Conservation (phyloP, 2,888 invertebrate species). For the Plagiodera versicolora region DNA sequence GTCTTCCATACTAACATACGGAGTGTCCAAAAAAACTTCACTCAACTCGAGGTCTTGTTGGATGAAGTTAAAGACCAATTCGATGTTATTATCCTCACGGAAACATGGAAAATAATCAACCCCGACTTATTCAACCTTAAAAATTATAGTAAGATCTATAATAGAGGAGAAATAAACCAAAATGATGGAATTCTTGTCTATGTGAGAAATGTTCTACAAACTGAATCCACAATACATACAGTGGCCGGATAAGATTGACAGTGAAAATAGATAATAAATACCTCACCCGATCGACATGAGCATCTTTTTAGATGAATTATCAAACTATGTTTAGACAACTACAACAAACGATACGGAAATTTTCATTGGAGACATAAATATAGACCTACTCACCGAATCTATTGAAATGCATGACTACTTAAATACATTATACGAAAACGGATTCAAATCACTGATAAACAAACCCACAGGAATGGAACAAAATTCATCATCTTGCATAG, state of each 20-base stretch:
- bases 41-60: neutral
- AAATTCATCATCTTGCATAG: neutral
- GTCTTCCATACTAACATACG: neutral
- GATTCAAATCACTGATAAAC: slow-evolving; percentile 3
- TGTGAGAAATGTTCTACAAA: neutral
- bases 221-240: neutral
- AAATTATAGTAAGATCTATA: slow-evolving; percentile 1
- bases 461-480: slow-evolving; percentile 1
- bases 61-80: neutral
- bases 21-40: neutral
- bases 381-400: neutral
- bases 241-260: slow-evolving; percentile 3
- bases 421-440: slow-evolving; percentile 1
- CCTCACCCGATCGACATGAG: neutral
- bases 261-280: slow-evolving; percentile 3
- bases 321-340: neutral
- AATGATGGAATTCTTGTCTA: neutral
- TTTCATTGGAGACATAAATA: no score
- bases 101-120: slow-evolving; percentile 4
- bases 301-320: neutral
- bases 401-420: slow-evolving; percentile 3
- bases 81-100: slow-evolving; percentile 2
- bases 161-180: neutral
- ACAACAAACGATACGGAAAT: slow-evolving; percentile 1
- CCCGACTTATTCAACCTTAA: neutral